These are phyloP conservation scores for Poecilia gillii DNA, from an alignment of 2,797 vertebrate genomes.

Conservation along the genomic window DNA sequence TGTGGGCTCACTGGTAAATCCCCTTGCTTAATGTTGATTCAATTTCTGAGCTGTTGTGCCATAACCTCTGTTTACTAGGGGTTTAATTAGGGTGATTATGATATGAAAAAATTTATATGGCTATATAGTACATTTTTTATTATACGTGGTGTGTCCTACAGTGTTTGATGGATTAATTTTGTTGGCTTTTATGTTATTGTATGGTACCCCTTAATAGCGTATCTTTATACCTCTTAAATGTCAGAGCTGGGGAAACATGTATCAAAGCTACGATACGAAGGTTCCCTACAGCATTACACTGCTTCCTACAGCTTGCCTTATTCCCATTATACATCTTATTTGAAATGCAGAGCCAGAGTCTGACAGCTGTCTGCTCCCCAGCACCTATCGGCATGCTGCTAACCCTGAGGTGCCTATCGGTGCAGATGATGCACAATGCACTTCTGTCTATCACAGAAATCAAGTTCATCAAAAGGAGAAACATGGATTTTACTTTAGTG, in stretches of 20 bases:
- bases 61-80: constrained; percentile 18
- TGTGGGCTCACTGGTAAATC: constrained; percentile 39
- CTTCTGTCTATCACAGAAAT: constrained; percentile 55
- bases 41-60: constrained; percentile 27
- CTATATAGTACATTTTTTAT: background rate
- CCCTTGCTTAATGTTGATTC: constrained; percentile 51
- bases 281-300: background rate
- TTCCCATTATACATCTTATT: constrained; percentile 15
- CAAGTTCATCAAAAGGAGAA: constrained; percentile 23
- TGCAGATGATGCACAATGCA: constrained; percentile 34
- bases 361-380: constrained; percentile 68
- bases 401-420: constrained; percentile 41
- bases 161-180: background rate
- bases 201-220: background rate
- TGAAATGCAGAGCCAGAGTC: constrained; percentile 43
- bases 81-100: background rate
- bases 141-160: background rate
- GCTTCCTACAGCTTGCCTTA: background rate
- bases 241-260: background rate
- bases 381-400: constrained; percentile 38
- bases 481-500: constrained; percentile 16
- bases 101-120: background rate
- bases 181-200: background rate
- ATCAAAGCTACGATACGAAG: background rate
- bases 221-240: background rate